Evolutionary conservation across 2,113 vertebrate species (phyloP).

Genomic region (Phycodurus eques): DNA sequence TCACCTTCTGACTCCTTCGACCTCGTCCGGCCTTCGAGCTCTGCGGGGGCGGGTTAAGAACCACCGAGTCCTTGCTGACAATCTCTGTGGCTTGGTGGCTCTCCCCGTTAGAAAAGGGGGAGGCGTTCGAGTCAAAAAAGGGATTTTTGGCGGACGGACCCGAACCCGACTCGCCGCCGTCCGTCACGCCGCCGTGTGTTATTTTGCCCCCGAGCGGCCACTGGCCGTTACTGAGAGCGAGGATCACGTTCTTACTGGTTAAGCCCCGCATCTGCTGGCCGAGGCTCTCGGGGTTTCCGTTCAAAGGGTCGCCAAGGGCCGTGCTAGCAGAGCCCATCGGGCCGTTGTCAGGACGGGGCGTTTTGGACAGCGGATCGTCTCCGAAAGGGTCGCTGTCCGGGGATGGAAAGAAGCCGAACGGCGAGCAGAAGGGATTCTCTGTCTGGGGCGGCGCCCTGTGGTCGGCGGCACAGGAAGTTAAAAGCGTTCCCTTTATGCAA

Average conservation of each 20-base stretch:
- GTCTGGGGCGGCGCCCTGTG: conserved; percentile 74
- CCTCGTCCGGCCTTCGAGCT: conserved; percentile 87
- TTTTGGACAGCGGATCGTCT: conserved; percentile 83
- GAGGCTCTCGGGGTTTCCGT: conserved; percentile 75
- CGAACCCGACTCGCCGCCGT: conserved; percentile 70
- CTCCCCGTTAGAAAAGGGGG: conserved; percentile 65
- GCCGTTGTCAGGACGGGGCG: conserved; percentile 62
- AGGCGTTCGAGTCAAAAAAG: conserved; percentile 72
- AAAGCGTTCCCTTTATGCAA: conserved; percentile 83
- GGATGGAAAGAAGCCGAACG: conserved; percentile 87
- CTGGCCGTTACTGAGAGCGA: conserved; percentile 71
- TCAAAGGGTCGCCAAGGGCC: conserved; percentile 66
- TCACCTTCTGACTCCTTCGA: conserved; percentile 92
- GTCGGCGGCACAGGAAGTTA: conserved; percentile 72
- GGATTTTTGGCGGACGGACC: conserved; percentile 65
- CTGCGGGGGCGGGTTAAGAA: conserved; percentile 90
- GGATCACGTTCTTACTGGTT: conserved; percentile 80
- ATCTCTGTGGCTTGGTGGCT: conserved; percentile 56
- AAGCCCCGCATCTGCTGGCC: conserved; percentile 81
- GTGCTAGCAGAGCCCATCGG: conserved; percentile 59
- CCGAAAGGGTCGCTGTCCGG: conserved; percentile 89
- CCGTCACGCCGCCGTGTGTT: conserved; percentile 67
- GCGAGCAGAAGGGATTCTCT: conserved; percentile 79
- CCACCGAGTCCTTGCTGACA: conserved; percentile 77
- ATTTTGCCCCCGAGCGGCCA: conserved; percentile 75